A percentile compares a stretch with the other conserved stretches of the same genome.
Conservation (phyloP, 2,113 vertebrate genomes). For the Pundamilia nyererei region DNA sequence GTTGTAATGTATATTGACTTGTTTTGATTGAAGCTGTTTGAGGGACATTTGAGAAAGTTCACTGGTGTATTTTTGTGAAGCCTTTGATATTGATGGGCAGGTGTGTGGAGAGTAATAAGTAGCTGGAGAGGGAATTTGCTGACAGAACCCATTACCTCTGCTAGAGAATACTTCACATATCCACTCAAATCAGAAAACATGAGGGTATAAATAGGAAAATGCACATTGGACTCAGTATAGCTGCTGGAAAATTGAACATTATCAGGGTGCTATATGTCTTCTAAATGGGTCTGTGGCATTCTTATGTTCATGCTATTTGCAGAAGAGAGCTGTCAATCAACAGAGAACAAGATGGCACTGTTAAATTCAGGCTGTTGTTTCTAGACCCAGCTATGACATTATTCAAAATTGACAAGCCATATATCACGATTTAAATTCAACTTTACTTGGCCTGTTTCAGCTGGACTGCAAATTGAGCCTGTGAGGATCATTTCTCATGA, state of each 20-base stretch:
- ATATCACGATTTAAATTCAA: conserved; percentile 8
- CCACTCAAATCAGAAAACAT: conserved; percentile 52
- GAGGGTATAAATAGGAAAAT: conserved; percentile 47
- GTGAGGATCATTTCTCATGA: neutral
- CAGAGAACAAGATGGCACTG: conserved; percentile 1
- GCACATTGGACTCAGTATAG: conserved; percentile 27
- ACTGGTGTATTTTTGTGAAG: conserved; percentile 35
- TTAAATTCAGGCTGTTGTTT: conserved; percentile 33
- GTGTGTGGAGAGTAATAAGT: conserved; percentile 47
- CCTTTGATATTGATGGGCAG: conserved; percentile 42
- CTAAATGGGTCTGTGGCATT: conserved; percentile 35
- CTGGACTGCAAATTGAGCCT: neutral
- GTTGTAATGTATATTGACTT: conserved; percentile 38
- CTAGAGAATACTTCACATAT: conserved; percentile 46
- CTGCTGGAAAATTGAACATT: conserved; percentile 45
- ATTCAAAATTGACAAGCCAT: conserved; percentile 30
- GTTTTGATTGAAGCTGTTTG: conserved; percentile 41
- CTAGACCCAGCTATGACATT: neutral
- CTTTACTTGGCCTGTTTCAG: neutral
- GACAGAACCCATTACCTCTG: conserved; percentile 58
- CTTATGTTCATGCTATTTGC: conserved; percentile 21
- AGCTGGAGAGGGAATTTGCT: conserved; percentile 24
- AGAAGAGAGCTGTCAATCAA: conserved; percentile 39
- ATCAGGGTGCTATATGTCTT: conserved; percentile 28
- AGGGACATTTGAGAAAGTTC: conserved; percentile 44